Conservation (phyloP, 2,888 invertebrate genomes). For the Pseudococcus viburni region DNA sequence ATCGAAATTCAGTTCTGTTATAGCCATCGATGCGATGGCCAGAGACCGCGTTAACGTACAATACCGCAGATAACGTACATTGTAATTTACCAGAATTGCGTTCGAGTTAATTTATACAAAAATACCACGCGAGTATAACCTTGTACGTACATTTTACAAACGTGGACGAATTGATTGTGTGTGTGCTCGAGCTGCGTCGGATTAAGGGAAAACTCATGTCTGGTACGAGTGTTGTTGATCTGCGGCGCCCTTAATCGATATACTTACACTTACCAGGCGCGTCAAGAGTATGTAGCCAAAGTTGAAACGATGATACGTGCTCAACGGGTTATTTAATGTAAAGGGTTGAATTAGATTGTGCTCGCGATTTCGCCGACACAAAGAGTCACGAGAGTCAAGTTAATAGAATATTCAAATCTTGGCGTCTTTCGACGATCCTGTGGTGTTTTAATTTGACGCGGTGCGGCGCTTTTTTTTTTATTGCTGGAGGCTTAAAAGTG, state of each 20-base stretch:
- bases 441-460: slow-evolving; percentile 11
- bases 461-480: neutral
- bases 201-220: slow-evolving; percentile 13
- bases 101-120: slow-evolving; percentile 25
- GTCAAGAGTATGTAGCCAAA: neutral
- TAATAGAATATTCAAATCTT: slow-evolving; percentile 15
- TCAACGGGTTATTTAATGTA: slow-evolving; percentile 10
- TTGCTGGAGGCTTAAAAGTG: no score
- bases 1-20: no score
- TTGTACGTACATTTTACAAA: neutral
- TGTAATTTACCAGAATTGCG: neutral
- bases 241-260: slow-evolving; percentile 12
- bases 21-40: no score
- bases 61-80: neutral
- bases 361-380: neutral
- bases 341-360: neutral
- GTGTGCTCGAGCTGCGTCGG: neutral
- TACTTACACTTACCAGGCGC: neutral
- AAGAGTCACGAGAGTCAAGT: neutral
- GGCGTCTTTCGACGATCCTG: neutral
- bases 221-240: slow-evolving; percentile 16
- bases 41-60: no score
- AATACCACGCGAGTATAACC: slow-evolving; percentile 11
- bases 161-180: neutral
- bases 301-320: slow-evolving; percentile 25